These are phyloP conservation scores for Gymnopithys bicolor DNA, from an alignment of 2,797 vertebrate species.

Conservation along the genomic window DNA sequence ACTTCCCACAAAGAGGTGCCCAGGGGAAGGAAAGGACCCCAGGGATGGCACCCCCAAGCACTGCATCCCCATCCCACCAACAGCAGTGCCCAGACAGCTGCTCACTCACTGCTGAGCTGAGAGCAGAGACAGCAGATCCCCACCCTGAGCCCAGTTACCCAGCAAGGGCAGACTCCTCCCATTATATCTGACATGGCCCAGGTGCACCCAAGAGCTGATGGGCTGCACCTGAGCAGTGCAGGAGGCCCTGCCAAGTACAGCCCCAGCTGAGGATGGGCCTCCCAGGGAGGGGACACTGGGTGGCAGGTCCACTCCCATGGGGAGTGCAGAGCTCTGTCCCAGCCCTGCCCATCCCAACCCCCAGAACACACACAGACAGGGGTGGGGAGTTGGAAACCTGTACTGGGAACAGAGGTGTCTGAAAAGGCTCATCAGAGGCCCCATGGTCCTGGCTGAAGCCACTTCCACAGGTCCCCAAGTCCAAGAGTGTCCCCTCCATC, in stretches of 20 bases:
- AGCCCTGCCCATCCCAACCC: accelerated
- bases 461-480: not conserved
- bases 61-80: not conserved
- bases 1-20: not conserved
- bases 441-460: not conserved
- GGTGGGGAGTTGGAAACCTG: not conserved
- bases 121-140: not conserved
- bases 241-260: not conserved
- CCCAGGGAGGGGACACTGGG: not conserved
- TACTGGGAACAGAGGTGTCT: not conserved
- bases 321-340: not conserved
- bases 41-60: not conserved
- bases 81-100: not conserved
- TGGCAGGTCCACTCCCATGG: accelerated
- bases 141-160: not conserved
- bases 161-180: not conserved
- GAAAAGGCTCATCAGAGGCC: not conserved
- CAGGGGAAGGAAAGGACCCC: not conserved
- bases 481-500: not conserved
- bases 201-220: not conserved
- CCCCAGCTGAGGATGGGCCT: not conserved
- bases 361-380: not conserved
- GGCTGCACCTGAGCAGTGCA: not conserved
- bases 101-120: not conserved
- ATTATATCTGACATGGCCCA: accelerated